Evolutionary conservation across 2,888 invertebrate species (phyloP).

Genomic region (Ptychoptera contaminata): DNA sequence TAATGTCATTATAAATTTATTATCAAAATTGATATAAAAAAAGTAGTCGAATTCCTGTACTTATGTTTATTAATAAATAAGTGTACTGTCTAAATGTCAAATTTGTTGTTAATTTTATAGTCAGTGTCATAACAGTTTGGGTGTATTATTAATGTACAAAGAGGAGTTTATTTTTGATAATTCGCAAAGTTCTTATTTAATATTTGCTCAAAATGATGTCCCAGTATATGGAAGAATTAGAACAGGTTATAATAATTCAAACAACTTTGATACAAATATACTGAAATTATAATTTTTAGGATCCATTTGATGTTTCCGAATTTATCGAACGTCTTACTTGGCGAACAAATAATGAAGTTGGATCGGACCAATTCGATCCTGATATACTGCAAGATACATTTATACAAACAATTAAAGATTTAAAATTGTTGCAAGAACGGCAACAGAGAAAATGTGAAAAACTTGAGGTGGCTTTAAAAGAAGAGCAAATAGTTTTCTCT

Average conservation of each 20-base stretch:
- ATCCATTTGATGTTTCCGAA: conserved; percentile 92
- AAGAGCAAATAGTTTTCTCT: conserved; percentile 73
- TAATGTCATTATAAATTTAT: too few species aligned
- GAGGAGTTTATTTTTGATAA: too few species aligned
- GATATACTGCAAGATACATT: conserved; percentile 80
- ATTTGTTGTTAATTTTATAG: too few species aligned
- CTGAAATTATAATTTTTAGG: conserved; percentile 38
- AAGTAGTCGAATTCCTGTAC: too few species aligned
- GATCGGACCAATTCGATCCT: conserved; percentile 67
- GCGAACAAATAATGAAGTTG: conserved; percentile 66
- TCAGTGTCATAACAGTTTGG: too few species aligned
- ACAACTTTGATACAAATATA: background rate
- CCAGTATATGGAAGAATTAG: conserved; percentile 75
- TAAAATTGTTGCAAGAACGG: conserved; percentile 61
- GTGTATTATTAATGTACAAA: too few species aligned
- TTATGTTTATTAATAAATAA: too few species aligned
- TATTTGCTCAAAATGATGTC: conserved; percentile 52
- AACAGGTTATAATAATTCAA: conserved; percentile 42
- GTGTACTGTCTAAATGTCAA: too few species aligned
- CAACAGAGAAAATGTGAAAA: conserved; percentile 75
- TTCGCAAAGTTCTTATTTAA: background rate
- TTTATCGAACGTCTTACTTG: conserved; percentile 95
- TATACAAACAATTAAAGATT: conserved; percentile 77
- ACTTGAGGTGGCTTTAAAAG: conserved; percentile 63
- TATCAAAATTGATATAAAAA: too few species aligned